These are phyloP conservation scores for Protosalanx chinensis DNA, from an alignment of 2,797 vertebrate species.

Conservation along the genomic window DNA sequence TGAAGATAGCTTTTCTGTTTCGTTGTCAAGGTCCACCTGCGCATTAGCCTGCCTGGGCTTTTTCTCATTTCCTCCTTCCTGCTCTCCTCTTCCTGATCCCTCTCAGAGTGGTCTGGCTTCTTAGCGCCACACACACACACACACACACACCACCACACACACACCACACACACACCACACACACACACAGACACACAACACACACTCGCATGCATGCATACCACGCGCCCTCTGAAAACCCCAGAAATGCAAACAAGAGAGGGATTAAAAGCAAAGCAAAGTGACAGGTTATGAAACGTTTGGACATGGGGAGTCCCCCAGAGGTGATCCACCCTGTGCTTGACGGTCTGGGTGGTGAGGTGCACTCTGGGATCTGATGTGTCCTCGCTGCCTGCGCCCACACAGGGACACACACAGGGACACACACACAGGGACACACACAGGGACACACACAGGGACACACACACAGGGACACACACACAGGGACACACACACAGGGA, in stretches of 20 bases:
- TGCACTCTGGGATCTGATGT: too few species aligned
- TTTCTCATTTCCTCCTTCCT: background rate
- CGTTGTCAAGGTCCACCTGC: background rate
- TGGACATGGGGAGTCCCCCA: background rate
- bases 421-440: too few species aligned
- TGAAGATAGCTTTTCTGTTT: too few species aligned
- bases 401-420: too few species aligned
- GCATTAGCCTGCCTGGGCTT: background rate
- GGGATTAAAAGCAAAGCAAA: slow-evolving; percentile 10
- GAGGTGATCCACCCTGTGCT: background rate
- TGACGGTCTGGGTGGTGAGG: background rate
- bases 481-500: too few species aligned
- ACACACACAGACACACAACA: background rate
- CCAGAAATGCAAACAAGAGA: slow-evolving; percentile 4
- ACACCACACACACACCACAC: background rate
- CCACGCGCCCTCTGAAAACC: background rate
- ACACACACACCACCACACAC: background rate
- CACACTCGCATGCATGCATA: too few species aligned
- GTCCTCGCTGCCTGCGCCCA: background rate
- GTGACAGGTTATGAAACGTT: slow-evolving; percentile 9
- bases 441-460: too few species aligned
- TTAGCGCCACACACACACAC: background rate
- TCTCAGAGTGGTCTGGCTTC: background rate
- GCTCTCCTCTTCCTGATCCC: too few species aligned
- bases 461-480: too few species aligned